These are phyloP conservation scores for Zapornia atra DNA, from an alignment of 2,113 vertebrate species.

Conservation along the genomic window DNA sequence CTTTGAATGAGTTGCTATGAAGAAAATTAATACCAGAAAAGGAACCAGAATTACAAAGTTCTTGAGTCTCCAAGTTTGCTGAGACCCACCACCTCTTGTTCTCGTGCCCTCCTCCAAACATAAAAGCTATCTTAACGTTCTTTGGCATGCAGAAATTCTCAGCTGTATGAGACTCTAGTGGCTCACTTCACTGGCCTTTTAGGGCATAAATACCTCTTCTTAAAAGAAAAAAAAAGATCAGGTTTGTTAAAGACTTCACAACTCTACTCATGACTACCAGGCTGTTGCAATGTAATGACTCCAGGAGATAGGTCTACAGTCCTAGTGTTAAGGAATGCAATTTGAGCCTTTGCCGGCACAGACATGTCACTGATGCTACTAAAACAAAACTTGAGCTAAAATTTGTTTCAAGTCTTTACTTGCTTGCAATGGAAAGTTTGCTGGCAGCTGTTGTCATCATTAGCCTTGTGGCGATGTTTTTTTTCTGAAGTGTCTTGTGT, in stretches of 20 bases:
- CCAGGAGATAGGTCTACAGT: conserved; percentile 61
- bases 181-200: neutral
- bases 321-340: conserved; percentile 82
- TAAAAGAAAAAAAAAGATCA: conserved; percentile 9
- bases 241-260: conserved; percentile 11
- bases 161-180: neutral
- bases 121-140: neutral
- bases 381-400: conserved; percentile 78
- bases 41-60: neutral
- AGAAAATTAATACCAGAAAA: neutral
- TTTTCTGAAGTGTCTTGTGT: conserved; percentile 80
- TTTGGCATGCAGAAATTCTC: neutral
- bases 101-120: neutral
- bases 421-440: conserved; percentile 79
- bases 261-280: conserved; percentile 6
- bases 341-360: conserved; percentile 76
- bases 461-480: conserved; percentile 84
- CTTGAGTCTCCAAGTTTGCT: neutral
- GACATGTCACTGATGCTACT: conserved; percentile 83
- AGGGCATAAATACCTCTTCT: neutral
- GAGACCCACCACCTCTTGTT: neutral
- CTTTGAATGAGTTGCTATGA: neutral
- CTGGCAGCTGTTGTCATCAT: conserved; percentile 86
- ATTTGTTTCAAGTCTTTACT: conserved; percentile 83
- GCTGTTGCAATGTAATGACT: conserved; percentile 56